These are phyloP conservation scores for Theonella swinhoei DNA, from an alignment of 37 sponge, comb jelly and placozoan species.

Conservation along the genomic window DNA sequence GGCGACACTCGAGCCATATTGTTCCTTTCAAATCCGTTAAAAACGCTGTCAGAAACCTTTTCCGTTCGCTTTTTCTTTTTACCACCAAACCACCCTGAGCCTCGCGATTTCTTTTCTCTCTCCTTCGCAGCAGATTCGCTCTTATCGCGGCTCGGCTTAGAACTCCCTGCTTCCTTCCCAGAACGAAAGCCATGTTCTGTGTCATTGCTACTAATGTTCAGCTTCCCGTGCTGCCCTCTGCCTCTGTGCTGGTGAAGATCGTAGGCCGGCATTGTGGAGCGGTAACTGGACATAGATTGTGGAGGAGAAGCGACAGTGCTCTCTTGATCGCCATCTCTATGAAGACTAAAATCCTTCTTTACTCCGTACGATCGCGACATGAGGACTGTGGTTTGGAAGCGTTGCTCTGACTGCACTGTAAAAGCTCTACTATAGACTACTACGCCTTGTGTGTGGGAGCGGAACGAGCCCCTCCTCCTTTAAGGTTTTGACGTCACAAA, in stretches of 20 bases:
- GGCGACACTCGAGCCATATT: neutral
- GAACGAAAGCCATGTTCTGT: no score
- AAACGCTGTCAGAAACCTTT: neutral
- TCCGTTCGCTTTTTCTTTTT: neutral
- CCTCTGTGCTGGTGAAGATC: neutral
- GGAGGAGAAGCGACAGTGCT: neutral
- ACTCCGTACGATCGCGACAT: neutral
- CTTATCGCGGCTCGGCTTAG: no score
- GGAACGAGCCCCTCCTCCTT: neutral
- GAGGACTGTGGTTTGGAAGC: neutral
- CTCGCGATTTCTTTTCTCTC: neutral
- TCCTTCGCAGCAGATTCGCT: neutral
- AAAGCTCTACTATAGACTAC: no score
- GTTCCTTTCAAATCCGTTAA: no score
- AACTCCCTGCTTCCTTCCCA: neutral
- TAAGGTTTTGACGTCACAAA: no score
- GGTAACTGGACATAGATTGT: neutral
- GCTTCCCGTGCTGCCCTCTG: neutral
- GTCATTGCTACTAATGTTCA: neutral
- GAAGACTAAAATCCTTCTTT: slow-evolving; percentile 5
- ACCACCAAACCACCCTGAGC: neutral
- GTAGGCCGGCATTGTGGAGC: neutral
- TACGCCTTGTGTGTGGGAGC: no score
- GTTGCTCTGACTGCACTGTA: neutral
- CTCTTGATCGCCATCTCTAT: neutral